A percentile compares a stretch with the other conserved stretches of the same genome.
Conservation (phyloP, 2,113 vertebrate genomes). For the Brachyhypopomus gauderio region DNA sequence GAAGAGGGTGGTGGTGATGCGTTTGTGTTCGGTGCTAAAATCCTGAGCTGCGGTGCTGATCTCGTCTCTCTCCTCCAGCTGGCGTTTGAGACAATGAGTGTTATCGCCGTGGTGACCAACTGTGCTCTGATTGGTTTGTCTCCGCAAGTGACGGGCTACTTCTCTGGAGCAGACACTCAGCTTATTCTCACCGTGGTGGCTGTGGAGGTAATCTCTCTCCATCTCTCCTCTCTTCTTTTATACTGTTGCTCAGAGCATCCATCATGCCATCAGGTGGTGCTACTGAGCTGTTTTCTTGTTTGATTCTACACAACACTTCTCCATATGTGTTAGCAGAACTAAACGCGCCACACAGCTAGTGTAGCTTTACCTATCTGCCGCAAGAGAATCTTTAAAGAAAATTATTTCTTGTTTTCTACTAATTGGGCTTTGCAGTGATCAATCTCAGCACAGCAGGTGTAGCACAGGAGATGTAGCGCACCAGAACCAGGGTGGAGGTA, state of each 20-base stretch:
- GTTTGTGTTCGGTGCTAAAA: slow-evolving; percentile 34
- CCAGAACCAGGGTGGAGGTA: slow-evolving; percentile 10
- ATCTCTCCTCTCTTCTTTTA: not conserved
- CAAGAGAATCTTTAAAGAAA: slow-evolving; percentile 25
- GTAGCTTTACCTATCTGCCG: slow-evolving; percentile 12
- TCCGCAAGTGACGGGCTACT: slow-evolving; percentile 86
- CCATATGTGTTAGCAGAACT: slow-evolving; percentile 24
- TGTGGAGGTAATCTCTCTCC: slow-evolving; percentile 80
- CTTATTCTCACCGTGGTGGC: slow-evolving; percentile 86
- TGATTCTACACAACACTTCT: not conserved
- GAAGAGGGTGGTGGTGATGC: slow-evolving; percentile 11
- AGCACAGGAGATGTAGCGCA: not conserved
- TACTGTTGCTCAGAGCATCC: not conserved
- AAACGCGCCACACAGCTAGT: slow-evolving; percentile 23
- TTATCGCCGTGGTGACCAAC: slow-evolving; percentile 94
- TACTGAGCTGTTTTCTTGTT: slow-evolving; percentile 40
- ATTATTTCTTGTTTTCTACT: slow-evolving; percentile 38
- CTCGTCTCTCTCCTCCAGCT: slow-evolving; percentile 74
- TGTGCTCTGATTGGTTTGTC: slow-evolving; percentile 95
- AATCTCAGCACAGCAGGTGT: slow-evolving; percentile 13
- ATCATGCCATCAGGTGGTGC: slow-evolving; percentile 46
- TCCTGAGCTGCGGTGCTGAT: not conserved
- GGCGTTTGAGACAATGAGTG: slow-evolving; percentile 95
- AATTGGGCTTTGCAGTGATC: slow-evolving; percentile 46
- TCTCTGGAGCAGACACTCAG: slow-evolving; percentile 82